A percentile compares a stretch with the other conserved stretches of the same genome.
Evolutionary conservation across 2,888 invertebrate species (phyloP).

Genomic region (Philopedon plagiatum): DNA sequence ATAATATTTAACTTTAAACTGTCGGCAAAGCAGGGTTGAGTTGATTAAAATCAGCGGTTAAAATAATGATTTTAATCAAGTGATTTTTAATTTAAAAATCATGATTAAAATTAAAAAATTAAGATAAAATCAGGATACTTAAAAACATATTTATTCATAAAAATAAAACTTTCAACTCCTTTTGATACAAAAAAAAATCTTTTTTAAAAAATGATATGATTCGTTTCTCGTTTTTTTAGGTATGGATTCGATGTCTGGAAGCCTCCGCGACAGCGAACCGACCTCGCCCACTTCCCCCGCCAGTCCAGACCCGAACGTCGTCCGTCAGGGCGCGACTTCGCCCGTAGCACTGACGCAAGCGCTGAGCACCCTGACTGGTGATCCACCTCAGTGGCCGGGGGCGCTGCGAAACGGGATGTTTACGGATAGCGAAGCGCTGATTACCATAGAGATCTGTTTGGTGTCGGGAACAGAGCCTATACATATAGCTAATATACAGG

Average conservation of each 20-base stretch:
- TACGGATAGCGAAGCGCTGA: constrained; percentile 79
- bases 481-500: constrained; percentile 86
- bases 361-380: constrained; percentile 66
- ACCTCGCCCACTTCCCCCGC: constrained; percentile 89
- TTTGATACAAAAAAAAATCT: too few relatives aligned
- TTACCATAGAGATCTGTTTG: constrained; percentile 86
- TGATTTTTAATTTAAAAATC: too few relatives aligned
- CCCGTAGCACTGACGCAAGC: constrained; percentile 74
- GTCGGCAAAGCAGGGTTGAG: too few relatives aligned
- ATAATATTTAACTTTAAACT: too few relatives aligned
- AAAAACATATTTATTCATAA: too few relatives aligned
- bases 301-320: constrained; percentile 74
- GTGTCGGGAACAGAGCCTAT: constrained; percentile 71
- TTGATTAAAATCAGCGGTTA: too few relatives aligned
- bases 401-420: constrained; percentile 54
- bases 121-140: too few relatives aligned
- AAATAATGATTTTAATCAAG: too few relatives aligned
- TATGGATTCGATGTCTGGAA: constrained; percentile 95
- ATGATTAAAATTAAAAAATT: too few relatives aligned
- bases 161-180: too few relatives aligned
- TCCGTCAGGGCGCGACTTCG: constrained; percentile 66
- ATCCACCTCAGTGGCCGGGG: constrained; percentile 57
- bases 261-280: constrained; percentile 92
- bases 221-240: constrained; percentile 67
- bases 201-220: too few relatives aligned